A percentile compares a stretch with the other conserved stretches of the same genome.
phyloP scores from a whole-genome alignment of 2,797 vertebrate species.

The Pseudomugil gertrudae region DNA sequence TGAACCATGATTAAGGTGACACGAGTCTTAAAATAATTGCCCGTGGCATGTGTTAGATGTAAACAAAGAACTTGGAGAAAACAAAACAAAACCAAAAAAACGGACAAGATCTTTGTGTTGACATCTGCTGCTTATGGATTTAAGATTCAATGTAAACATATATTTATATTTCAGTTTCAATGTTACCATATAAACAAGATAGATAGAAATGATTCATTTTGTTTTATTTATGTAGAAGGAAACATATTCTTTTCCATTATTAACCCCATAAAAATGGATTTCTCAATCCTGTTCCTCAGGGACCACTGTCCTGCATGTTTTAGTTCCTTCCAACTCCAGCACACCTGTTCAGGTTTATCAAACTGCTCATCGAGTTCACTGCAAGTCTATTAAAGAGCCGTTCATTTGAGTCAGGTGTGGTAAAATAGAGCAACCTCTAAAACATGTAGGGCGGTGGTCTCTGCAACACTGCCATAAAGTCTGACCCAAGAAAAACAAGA shows the following conservation, averaged over 20 bases:
- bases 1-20: conserved; percentile 40
- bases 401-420: too few relatives aligned
- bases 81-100: not conserved
- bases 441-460: too few relatives aligned
- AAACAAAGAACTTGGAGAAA: not conserved
- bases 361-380: too few relatives aligned
- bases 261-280: too few relatives aligned
- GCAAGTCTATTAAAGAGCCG: too few relatives aligned
- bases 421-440: too few relatives aligned
- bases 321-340: too few relatives aligned
- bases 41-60: not conserved
- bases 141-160: not conserved
- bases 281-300: too few relatives aligned
- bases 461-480: too few relatives aligned
- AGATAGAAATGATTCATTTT: not conserved
- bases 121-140: not conserved
- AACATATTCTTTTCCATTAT: not conserved
- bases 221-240: not conserved
- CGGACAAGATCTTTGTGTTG: not conserved
- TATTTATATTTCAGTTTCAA: not conserved
- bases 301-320: too few relatives aligned
- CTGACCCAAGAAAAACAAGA: too few relatives aligned
- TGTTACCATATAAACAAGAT: not conserved
- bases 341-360: too few relatives aligned
- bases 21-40: conserved; percentile 15